Evolutionary conservation across 2,888 invertebrate species (phyloP).

Genomic region (Drosophila affinis): DNA sequence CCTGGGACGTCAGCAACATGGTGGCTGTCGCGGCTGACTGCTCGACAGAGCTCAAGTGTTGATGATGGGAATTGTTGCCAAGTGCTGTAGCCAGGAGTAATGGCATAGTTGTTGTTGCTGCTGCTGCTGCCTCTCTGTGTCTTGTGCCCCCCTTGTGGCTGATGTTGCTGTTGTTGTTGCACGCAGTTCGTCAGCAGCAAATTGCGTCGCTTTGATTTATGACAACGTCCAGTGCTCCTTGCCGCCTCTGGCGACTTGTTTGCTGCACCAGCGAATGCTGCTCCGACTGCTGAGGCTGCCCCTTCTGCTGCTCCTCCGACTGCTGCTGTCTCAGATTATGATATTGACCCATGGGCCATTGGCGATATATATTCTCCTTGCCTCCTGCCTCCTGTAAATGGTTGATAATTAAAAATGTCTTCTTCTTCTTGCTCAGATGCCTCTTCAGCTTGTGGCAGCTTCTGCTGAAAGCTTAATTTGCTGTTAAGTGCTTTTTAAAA

Average conservation of each 20-base stretch:
- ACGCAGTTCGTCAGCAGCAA: slow-evolving; percentile 78
- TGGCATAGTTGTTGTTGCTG: slow-evolving; percentile 51
- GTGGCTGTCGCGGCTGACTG: slow-evolving; percentile 59
- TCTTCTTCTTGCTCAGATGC: slow-evolving; percentile 44
- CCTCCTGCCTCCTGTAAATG: slow-evolving; percentile 45
- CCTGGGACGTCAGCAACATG: slow-evolving; percentile 62
- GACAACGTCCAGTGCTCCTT: slow-evolving; percentile 67
- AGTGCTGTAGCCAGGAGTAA: slow-evolving; percentile 54
- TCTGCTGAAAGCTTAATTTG: slow-evolving; percentile 76
- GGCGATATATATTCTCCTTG: slow-evolving; percentile 62
- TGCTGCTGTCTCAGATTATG: slow-evolving; percentile 71
- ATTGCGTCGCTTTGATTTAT: slow-evolving; percentile 83
- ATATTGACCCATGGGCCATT: slow-evolving; percentile 79
- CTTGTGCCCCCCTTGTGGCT: slow-evolving; percentile 19
- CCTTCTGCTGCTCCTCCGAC: slow-evolving; percentile 12
- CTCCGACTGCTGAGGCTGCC: not conserved
- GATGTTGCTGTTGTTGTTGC: slow-evolving; percentile 54
- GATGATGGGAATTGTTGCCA: slow-evolving; percentile 67
- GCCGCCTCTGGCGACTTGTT: slow-evolving; percentile 63
- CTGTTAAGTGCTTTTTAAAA: slow-evolving; percentile 76
- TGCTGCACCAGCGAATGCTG: slow-evolving; percentile 58
- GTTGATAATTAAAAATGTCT: slow-evolving; percentile 80
- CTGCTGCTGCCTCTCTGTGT: slow-evolving; percentile 14
- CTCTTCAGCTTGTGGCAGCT: not conserved
- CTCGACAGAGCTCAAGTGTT: slow-evolving; percentile 63